Conservation (phyloP, 2,888 invertebrate genomes). For the Fissipunctia ypsillon region DNA sequence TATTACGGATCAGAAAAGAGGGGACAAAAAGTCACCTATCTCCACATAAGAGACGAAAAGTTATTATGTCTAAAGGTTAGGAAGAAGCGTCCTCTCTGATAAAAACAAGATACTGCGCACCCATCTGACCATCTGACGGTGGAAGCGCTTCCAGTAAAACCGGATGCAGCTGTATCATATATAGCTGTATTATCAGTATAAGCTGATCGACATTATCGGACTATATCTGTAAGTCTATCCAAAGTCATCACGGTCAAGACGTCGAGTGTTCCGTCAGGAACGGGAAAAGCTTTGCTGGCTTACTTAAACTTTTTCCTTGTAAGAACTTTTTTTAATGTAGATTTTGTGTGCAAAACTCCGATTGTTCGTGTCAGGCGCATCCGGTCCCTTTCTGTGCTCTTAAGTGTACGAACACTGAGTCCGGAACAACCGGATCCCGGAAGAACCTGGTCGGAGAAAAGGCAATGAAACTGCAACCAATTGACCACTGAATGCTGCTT, state of each 20-base stretch:
- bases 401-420: not conserved
- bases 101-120: slow-evolving; percentile 3
- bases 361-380: not conserved
- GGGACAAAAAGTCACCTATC: not conserved
- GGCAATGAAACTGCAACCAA: not conserved
- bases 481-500: not conserved
- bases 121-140: not conserved
- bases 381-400: not conserved
- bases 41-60: not conserved
- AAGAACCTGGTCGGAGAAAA: not conserved
- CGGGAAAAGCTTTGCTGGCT: not conserved
- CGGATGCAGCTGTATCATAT: too few species aligned
- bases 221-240: not conserved
- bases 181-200: too few species aligned
- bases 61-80: not conserved
- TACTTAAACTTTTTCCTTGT: not conserved
- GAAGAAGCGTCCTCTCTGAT: not conserved
- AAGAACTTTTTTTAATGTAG: not conserved
- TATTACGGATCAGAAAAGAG: not conserved
- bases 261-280: not conserved
- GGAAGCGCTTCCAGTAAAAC: too few species aligned
- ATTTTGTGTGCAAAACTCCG: not conserved
- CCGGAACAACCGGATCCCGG: not conserved
- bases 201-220: too few species aligned
- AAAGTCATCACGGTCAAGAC: not conserved